Evolutionary conservation across 2,113 vertebrate genomes (phyloP), one percentile per base, ranked within the genome.

Genomic region (Noturus placidus): DNA sequence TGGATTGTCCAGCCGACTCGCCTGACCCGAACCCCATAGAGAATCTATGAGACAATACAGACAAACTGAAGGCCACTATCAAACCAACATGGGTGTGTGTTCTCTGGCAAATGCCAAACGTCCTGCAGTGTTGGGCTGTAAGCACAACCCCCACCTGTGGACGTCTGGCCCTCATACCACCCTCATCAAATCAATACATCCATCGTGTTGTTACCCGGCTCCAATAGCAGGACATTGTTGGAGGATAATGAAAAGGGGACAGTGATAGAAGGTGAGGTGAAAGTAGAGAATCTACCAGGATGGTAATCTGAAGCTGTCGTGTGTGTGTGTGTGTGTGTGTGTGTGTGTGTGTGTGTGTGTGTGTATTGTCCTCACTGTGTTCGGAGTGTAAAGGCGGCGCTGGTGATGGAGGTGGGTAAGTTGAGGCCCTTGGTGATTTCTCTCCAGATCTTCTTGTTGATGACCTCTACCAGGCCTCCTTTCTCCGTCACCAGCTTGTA

Each of bases 401-500:
- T 99, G 94, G 98, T 99, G 94, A 99, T 99, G 91, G 98, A 99
- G 4, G 98, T 99, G 90, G 98, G 98, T 89, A 99, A 95, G 91
- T 97, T 98, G 86, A 99, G 96, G 92, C 98, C 98, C 92, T 99
- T 99, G 92, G 98, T 99, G 94, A 99, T 97, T 93, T 99, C 98
- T 89, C 98, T 94, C 98, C 98, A 99, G 92, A 99, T 99, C 92
- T 99, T 99, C 94, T 98, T 99, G 93, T 99, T 99, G 95, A 99
- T 99, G 72, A 99, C 97, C 91, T 99, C 98, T 91, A 99, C 98
- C 90, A 99, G 94, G 14, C 98, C 98, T 0, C 98, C 98, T 77
- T 99, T 99, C 89, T 99, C 98, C 0, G 98, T 99, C 92, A 99
- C 98, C 93, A 99, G 96, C 91, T 99, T 99, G 88, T 99, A 99